Percentiles rank a stretch among this genome's conserved stretches.
These are phyloP conservation scores for Ascidia mentula DNA, from an alignment of 23 tunicate species.

Conservation along the genomic window DNA sequence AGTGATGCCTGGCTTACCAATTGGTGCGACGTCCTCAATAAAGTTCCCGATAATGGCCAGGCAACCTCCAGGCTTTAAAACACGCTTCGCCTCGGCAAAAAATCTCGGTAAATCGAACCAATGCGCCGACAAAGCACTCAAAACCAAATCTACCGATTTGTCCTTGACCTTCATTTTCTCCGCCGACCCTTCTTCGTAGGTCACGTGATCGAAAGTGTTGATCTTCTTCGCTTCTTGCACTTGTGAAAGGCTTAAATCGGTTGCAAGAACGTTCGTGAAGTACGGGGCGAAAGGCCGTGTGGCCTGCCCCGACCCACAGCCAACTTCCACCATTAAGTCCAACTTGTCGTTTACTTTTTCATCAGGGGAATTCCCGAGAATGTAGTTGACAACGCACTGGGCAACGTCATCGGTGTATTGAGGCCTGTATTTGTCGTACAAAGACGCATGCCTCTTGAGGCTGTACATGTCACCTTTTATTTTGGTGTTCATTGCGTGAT, in stretches of 20 bases:
- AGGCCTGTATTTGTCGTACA: conserved; percentile 11
- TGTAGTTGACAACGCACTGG: conserved; percentile 2
- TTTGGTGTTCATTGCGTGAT: no score
- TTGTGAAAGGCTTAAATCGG: conserved; percentile 54
- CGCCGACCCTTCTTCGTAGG: conserved; percentile 33
- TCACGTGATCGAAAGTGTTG: conserved; percentile 20
- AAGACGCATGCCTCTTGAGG: no score
- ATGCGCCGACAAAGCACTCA: conserved; percentile 59
- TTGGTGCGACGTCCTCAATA: neutral
- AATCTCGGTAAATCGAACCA: conserved; percentile 71
- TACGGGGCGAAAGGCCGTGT: conserved; percentile 21
- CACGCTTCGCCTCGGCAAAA: conserved; percentile 48
- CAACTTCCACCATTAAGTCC: conserved; percentile 57
- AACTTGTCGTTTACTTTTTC: neutral
- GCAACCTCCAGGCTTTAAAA: conserved; percentile 66
- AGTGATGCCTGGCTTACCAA: neutral
- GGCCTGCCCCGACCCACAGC: conserved; percentile 68
- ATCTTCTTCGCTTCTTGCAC: conserved; percentile 31
- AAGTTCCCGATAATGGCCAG: conserved; percentile 53
- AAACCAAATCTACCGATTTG: conserved; percentile 50
- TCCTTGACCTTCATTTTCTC: conserved; percentile 43
- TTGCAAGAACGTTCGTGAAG: conserved; percentile 31
- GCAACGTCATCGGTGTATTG: conserved; percentile 20
- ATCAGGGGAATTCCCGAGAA: neutral
- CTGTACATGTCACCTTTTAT: no score